Conservation (phyloP, 2,888 invertebrate species). For the Euzophera pinguis region DNA sequence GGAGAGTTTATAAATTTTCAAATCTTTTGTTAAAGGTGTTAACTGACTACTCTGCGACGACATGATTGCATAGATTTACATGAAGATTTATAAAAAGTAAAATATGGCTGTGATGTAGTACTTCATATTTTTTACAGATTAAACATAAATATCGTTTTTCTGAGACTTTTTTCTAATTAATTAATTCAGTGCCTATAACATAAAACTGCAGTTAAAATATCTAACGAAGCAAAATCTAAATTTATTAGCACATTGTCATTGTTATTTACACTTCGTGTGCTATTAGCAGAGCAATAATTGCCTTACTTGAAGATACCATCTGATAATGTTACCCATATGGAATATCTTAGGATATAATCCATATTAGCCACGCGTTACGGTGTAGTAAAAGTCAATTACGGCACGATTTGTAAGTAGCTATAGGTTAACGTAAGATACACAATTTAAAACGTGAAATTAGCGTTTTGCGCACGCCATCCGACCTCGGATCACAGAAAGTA, state of each 20-base stretch:
- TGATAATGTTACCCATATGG: not conserved
- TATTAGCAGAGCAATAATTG: slow-evolving; percentile 2
- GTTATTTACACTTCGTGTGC: slow-evolving; percentile 8
- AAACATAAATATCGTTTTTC: too few species aligned
- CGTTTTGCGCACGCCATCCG: not conserved
- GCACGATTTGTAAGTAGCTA: slow-evolving; percentile 6
- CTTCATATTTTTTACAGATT: too few species aligned
- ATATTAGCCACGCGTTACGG: slow-evolving; percentile 5
- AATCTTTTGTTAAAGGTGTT: too few species aligned
- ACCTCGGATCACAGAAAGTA: not conserved
- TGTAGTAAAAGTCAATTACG: not conserved
- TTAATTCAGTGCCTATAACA: too few species aligned
- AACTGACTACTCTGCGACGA: too few species aligned
- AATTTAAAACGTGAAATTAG: not conserved
- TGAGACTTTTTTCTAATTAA: too few species aligned
- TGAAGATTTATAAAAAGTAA: too few species aligned
- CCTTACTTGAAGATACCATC: slow-evolving; percentile 2
- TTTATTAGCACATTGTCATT: not conserved
- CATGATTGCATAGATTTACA: too few species aligned
- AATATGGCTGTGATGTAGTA: too few species aligned
- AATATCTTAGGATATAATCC: slow-evolving; percentile 7
- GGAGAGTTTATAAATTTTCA: too few species aligned
- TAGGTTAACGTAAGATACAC: slow-evolving; percentile 2
- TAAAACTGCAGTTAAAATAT: not conserved
- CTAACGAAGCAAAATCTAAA: not conserved